phyloP scores from a whole-genome alignment of 1,140 invertebrate genomes.

The Nautilus pompilius region DNA sequence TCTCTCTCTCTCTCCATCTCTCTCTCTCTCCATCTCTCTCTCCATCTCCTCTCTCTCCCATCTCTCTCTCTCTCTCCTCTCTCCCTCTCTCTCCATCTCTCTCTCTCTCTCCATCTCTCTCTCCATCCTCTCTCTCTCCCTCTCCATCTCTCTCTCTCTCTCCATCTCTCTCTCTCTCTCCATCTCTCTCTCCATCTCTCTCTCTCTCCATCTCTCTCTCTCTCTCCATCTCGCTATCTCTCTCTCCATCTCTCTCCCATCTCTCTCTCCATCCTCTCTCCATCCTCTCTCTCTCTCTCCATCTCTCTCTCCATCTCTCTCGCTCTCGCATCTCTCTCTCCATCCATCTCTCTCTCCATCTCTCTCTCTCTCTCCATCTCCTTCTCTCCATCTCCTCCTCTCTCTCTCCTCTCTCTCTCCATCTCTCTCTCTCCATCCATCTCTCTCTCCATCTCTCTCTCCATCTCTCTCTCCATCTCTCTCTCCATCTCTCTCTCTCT shows the following conservation, averaged over 20 bases:
- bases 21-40: neutral
- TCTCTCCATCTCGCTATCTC: neutral
- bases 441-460: neutral
- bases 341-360: neutral
- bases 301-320: neutral
- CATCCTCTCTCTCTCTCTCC: neutral
- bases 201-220: neutral
- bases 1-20: neutral
- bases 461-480: neutral
- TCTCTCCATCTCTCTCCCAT: neutral
- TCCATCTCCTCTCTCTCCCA: neutral
- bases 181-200: neutral
- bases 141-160: neutral
- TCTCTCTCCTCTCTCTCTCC: neutral
- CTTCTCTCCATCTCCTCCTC: neutral
- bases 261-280: neutral
- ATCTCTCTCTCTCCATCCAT: neutral
- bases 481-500: neutral
- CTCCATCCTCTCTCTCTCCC: neutral
- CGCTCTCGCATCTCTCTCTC: neutral
- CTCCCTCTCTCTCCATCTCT: neutral
- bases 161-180: neutral
- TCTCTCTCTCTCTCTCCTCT: neutral
- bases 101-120: no score
- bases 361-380: neutral